Percentiles rank a stretch among this genome's conserved stretches.
phyloP scores from a whole-genome alignment of 2,888 invertebrate species.

The Platycheirus albimanus region DNA sequence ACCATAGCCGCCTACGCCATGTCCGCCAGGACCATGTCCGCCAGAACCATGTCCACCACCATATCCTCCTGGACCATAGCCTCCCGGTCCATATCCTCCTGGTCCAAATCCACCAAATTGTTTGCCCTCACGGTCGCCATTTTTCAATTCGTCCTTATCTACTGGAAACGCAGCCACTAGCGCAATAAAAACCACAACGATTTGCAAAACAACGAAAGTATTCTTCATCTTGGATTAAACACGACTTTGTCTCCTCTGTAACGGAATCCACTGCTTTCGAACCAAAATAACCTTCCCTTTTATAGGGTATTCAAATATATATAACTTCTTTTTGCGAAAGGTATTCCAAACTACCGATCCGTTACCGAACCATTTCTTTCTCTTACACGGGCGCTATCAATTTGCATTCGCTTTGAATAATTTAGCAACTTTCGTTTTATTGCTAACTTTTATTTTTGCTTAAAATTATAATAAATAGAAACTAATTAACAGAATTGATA shows the following conservation, averaged over 20 bases:
- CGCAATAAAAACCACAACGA: neutral
- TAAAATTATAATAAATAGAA: constrained; percentile 50
- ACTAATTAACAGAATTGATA: neutral
- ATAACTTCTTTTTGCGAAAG: neutral
- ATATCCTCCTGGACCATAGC: too few species aligned
- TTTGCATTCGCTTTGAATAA: neutral
- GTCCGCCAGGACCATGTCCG: too few species aligned
- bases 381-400: neutral
- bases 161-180: neutral
- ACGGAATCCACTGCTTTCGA: neutral
- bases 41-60: neutral
- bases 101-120: neutral
- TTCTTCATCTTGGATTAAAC: neutral
- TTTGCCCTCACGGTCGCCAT: neutral
- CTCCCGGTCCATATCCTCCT: neutral
- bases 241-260: neutral
- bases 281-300: neutral
- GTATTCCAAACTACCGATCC: neutral
- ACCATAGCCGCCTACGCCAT: neutral
- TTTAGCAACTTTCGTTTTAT: neutral
- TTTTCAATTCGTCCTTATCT: neutral
- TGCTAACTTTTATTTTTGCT: neutral
- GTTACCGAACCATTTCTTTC: too few species aligned
- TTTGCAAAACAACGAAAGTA: neutral
- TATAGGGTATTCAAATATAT: neutral